Evolutionary conservation across 2,797 vertebrate species (phyloP).

Genomic region (Mus caroli): DNA sequence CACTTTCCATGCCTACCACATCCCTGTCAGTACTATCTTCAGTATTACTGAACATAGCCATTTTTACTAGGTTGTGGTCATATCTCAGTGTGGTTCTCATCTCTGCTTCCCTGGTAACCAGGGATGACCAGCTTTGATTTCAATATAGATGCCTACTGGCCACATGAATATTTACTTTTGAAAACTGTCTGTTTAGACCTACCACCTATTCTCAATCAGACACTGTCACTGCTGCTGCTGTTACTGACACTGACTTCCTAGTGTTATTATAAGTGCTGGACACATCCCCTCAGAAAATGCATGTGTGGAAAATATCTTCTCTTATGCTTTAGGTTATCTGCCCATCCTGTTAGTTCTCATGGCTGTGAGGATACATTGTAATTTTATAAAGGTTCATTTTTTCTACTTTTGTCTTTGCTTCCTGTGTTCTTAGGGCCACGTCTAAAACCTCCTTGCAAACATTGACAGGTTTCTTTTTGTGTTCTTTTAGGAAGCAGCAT

Average conservation of each 20-base stretch:
- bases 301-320: neutral
- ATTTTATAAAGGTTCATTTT: neutral
- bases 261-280: neutral
- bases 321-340: neutral
- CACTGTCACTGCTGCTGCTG: neutral
- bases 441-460: neutral
- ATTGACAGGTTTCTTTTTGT: neutral
- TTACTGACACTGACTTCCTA: neutral
- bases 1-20: neutral
- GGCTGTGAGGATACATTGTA: neutral
- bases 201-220: neutral
- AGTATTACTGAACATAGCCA: neutral
- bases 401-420: neutral
- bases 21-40: neutral
- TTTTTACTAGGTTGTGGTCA: neutral
- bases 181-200: neutral
- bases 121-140: neutral
- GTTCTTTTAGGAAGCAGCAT: neutral
- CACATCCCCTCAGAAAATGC: neutral
- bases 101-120: neutral
- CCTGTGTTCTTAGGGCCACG: neutral
- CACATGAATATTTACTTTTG: neutral
- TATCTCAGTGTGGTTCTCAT: neutral
- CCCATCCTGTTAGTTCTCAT: neutral
- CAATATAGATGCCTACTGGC: neutral